Evolutionary conservation across 2,113 vertebrate genomes (phyloP), one percentile per base, ranked within the genome.

Genomic region (Perca fluviatilis): DNA sequence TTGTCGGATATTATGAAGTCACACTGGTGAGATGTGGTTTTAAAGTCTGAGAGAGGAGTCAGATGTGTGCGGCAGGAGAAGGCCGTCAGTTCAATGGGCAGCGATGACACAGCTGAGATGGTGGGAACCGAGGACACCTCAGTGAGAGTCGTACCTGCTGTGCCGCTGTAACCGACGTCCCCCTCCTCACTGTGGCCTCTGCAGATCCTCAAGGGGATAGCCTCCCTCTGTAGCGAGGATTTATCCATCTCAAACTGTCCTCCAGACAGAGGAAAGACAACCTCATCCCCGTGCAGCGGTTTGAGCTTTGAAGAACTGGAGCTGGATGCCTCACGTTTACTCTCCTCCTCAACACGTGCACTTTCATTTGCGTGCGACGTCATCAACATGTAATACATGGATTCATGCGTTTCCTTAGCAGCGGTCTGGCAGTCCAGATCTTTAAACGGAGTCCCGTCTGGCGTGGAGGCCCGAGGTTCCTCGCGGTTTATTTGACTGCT

Each of bases 51-150:
- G 1, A 11, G 64, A n/a, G 63, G 53, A 0, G 25, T 58, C 10
- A 6, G 25, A 6, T 18, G 0, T 12, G 54, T 16, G 62, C 47
- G 65, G 61, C 10, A 27, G 36, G 74, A 46, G 15, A 36, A 25
- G 47, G 12, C 15, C 0, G 40, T 21, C 13, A 81, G 75, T 2
- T 88, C 84, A 1, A 14, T 1, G 8, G 83, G 77, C 30, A 58
- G 46, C 0, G 80, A 80, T 0, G 74, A 84, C 33, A 46, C n/a
- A 0, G 54, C 25, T 1, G 77, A 80, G 80, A 33, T 2, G 36
- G 65, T 49, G n/a, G 82, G 84, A 6, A 69, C 0, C 0, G 86
- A 73, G 5, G 89, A 80, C n/a, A 77, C 69, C 7, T 80, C 70
- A 0, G 74, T 80, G 0, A 82, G 46, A 30, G 70, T 68, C 0